Conservation (phyloP, 2,113 vertebrate species). For the Poeciliopsis turrubarensis region DNA sequence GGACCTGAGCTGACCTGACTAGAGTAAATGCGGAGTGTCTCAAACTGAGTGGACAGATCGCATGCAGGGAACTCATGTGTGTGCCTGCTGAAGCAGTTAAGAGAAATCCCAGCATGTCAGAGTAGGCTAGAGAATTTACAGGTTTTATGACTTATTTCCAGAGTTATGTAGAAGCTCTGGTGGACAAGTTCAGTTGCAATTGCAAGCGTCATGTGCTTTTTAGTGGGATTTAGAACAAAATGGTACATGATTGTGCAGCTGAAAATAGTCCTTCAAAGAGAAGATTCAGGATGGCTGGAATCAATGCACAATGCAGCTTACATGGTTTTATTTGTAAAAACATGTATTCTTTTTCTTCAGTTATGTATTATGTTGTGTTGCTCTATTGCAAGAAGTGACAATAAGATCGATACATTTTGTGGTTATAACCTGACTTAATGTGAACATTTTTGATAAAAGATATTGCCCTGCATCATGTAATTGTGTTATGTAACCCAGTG, state of each 20-base stretch:
- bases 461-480: neutral
- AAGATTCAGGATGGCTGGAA: no score
- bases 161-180: conserved; percentile 3
- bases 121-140: conserved; percentile 20
- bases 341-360: neutral
- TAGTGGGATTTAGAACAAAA: no score
- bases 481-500: neutral
- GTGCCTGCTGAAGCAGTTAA: conserved; percentile 29
- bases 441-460: neutral
- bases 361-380: neutral
- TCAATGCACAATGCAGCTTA: no score
- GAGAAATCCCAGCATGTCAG: conserved; percentile 45
- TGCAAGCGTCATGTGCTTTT: no score
- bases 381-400: neutral
- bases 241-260: neutral
- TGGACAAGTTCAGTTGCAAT: no score
- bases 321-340: no score
- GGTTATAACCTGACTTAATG: no score
- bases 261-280: neutral
- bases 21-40: conserved; percentile 45
- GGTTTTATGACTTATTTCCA: conserved; percentile 47
- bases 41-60: conserved; percentile 41
- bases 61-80: conserved; percentile 35
- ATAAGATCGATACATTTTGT: neutral
- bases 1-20: conserved; percentile 58